A percentile compares a stretch with the other conserved stretches of the same genome.
phyloP scores from a whole-genome alignment of 2,113 vertebrate genomes.

The Anolis carolinensis region DNA sequence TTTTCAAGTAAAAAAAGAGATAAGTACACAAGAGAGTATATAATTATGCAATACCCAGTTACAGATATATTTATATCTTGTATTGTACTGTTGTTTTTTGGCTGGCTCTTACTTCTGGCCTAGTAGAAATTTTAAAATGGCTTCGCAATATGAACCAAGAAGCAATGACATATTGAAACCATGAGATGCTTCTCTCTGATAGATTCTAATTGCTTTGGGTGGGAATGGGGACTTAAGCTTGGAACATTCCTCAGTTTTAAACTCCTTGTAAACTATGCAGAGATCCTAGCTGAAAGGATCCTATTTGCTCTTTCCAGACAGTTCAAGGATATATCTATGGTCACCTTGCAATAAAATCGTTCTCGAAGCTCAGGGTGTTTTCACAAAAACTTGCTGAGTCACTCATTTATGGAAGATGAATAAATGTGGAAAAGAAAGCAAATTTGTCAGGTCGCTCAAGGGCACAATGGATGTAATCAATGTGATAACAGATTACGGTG shows the following conservation, averaged over 20 bases:
- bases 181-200: not conserved
- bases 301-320: not conserved
- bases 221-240: not conserved
- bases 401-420: not conserved
- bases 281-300: not conserved
- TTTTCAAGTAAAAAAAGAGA: too few species aligned
- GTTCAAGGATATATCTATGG: not conserved
- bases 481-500: conserved; percentile 13
- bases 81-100: not conserved
- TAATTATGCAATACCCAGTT: not conserved
- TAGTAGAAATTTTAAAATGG: not conserved
- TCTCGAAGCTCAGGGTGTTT: not conserved
- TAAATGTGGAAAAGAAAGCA: not conserved
- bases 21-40: too few species aligned
- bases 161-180: not conserved
- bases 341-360: not conserved
- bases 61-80: not conserved
- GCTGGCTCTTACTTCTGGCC: not conserved
- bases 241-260: not conserved
- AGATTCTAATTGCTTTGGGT: not conserved
- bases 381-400: not conserved
- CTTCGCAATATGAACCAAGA: not conserved
- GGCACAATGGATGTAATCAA: not conserved
- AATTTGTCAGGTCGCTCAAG: not conserved
- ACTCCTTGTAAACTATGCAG: not conserved